Evolutionary conservation across 2,113 vertebrate genomes (phyloP).

Genomic region (Quiscalus mexicanus): DNA sequence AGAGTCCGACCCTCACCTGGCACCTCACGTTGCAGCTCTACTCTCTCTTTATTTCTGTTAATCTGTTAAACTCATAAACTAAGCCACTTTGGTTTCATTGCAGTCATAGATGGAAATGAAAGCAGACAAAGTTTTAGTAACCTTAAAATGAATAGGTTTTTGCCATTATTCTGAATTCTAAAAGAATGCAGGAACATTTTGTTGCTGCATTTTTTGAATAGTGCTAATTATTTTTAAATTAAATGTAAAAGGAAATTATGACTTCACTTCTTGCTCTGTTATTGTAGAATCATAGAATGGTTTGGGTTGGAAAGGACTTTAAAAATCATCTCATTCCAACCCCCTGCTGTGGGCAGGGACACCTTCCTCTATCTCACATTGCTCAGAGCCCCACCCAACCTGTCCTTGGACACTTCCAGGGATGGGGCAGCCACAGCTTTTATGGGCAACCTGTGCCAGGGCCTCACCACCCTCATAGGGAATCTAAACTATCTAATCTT

Average conservation of each 20-base stretch:
- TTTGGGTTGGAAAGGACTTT: neutral
- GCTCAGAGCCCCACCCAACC: neutral
- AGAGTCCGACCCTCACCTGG: fast-evolving
- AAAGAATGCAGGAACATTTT: neutral
- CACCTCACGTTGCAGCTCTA: neutral
- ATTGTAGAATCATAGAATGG: neutral
- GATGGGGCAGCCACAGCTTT: neutral
- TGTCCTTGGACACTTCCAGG: neutral
- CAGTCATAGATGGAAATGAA: neutral
- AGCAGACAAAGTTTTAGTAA: neutral
- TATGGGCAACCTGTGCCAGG: neutral
- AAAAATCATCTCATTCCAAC: fast-evolving
- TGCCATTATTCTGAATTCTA: neutral
- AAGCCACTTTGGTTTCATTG: neutral
- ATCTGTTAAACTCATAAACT: neutral
- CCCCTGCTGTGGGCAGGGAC: neutral
- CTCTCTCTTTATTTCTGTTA: neutral
- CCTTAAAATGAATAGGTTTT: neutral
- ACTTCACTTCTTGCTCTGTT: neutral
- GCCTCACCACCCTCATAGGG: neutral
- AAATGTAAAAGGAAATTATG: neutral
- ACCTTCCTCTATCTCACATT: neutral
- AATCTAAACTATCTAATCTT: neutral
- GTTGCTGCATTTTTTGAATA: neutral
- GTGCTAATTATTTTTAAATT: neutral